Base-by-base conservation (phyloP, 2,113 vertebrate genomes). In the Jaculus jaculus region DNA sequence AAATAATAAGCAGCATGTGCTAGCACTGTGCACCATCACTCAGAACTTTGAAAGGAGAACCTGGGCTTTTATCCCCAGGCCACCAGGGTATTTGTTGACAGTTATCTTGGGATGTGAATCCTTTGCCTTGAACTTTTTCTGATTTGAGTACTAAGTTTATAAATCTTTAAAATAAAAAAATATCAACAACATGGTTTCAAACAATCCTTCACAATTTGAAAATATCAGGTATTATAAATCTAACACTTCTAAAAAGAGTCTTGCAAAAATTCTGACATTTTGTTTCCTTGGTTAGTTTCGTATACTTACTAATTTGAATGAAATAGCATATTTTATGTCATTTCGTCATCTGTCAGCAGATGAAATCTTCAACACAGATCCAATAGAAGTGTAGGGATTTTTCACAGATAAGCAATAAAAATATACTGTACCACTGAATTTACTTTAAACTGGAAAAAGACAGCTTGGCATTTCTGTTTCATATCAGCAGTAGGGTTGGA, bases 371-470 rank as follows among this genome's bases (percentile, higher is more conserved):
- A 4, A 37, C 3, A 20, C 24, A 69, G 3, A 73, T 81, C 32
- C 30, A 80, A 21, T 32, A 26, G 66, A 93, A 86, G 8, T 63
- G 3, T 18, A 66, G 30, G 77, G 10, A 39, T 78, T 77, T 63
- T 15, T 3, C 30, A 13, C 12, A 68, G 21, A 37, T 91, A 89
- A 81, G 61, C 83, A 18, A 86, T 80, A 72, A 92, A 93, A 91
- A 78, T 51, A 37, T 0, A 39, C 20, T 17, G 5, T 84, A 26
- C 32, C 20, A 78, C 75, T 42, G 72, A 90, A 66, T 78, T 87
- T 84, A 79, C 90, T 92, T 90, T 95, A 82, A 89, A 84, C 39
- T 92, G 94, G 37, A 92, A 86, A 95, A 80, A 74, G 54, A 73
- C 7, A 87, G 21, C 7, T 89, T 94, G 72, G 84, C 23, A 81